These are phyloP conservation scores for Cinclus cinclus DNA, from an alignment of 2,113 vertebrate genomes.

Conservation along the genomic window DNA sequence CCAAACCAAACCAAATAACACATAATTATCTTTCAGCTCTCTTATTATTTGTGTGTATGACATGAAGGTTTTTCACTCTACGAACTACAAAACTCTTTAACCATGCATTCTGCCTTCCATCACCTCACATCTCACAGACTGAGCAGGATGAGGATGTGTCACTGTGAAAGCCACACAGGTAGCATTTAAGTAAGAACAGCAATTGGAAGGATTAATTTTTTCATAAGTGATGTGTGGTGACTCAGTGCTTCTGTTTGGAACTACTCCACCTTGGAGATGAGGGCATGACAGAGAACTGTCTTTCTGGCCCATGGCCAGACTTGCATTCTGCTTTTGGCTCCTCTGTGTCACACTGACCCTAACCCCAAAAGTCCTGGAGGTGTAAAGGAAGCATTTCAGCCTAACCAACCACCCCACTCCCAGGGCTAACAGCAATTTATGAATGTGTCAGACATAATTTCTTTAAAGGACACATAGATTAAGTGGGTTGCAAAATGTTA, in stretches of 20 bases:
- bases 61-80: neutral
- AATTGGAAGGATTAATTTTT: neutral
- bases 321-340: neutral
- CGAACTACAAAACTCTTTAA: neutral
- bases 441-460: neutral
- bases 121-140: neutral
- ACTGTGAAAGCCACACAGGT: neutral
- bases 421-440: neutral
- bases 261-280: neutral
- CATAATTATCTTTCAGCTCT: neutral
- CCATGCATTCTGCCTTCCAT: neutral
- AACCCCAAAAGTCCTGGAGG: neutral
- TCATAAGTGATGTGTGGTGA: neutral
- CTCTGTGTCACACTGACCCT: neutral
- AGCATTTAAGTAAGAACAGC: neutral
- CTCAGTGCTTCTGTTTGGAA: neutral
- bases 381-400: neutral
- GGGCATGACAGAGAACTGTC: neutral
- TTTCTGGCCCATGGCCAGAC: neutral
- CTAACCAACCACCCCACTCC: neutral
- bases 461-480: neutral
- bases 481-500: neutral
- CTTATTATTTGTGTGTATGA: neutral
- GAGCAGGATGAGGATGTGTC: neutral
- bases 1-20: neutral